These are phyloP conservation scores for Eupristina koningsbergeri DNA, from an alignment of 1,140 invertebrate genomes.

Conservation along the genomic window DNA sequence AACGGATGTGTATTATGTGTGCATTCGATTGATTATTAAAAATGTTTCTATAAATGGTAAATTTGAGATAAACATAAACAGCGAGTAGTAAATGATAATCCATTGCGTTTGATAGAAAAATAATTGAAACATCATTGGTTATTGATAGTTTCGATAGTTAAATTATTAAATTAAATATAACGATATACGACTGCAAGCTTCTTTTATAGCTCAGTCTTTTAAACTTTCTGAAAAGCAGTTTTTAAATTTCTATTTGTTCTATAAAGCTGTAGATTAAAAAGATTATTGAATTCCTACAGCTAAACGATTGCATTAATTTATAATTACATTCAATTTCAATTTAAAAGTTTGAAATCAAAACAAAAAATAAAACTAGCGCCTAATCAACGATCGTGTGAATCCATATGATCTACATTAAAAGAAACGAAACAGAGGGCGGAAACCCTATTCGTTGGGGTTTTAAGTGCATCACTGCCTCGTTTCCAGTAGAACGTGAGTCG, in stretches of 20 bases:
- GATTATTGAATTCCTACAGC: background rate
- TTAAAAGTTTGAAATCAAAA: background rate
- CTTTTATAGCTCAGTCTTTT: background rate
- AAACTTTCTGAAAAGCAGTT: background rate
- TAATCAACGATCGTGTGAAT: background rate
- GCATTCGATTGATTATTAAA: too few species aligned
- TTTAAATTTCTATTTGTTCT: too few species aligned
- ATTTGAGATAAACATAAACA: too few species aligned
- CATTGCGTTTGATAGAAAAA: too few species aligned
- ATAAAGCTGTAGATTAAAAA: too few species aligned
- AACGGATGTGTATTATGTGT: too few species aligned
- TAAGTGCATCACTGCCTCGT: background rate
- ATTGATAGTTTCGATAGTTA: too few species aligned
- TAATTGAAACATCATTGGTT: too few species aligned
- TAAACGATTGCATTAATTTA: background rate
- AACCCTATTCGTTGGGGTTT: background rate
- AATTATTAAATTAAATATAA: too few species aligned
- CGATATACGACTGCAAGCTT: background rate
- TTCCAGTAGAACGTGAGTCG: background rate
- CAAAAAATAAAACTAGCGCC: background rate
- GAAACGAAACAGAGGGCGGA: background rate
- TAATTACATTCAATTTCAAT: background rate
- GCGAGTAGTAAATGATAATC: too few species aligned
- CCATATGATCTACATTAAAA: background rate
- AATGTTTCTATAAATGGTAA: too few species aligned